Conservation (phyloP, 2,113 vertebrate species). For the Aegotheles bennettii region DNA sequence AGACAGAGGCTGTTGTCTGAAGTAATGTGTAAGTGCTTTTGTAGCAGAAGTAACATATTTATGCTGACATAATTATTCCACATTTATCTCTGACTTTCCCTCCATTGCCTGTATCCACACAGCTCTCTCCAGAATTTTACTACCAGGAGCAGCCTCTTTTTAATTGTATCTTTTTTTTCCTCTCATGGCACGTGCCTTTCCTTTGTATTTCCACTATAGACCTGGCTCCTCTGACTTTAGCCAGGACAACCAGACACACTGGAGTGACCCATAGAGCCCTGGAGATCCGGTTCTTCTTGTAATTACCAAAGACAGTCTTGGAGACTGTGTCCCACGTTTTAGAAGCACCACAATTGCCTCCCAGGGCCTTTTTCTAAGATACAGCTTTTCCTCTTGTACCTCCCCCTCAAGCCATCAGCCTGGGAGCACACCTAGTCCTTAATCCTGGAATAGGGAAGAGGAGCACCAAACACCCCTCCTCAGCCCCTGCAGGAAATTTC, state of each 20-base stretch:
- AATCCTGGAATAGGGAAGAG: rapidly evolving
- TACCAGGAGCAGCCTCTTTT: neutral
- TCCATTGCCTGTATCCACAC: neutral
- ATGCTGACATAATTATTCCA: neutral
- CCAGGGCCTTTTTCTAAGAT: rapidly evolving
- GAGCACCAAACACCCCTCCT: rapidly evolving
- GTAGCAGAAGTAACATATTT: neutral
- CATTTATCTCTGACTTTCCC: neutral
- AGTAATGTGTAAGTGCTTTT: neutral
- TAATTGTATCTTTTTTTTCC: too few relatives aligned
- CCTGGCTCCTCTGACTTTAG: neutral
- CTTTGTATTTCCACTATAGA: rapidly evolving
- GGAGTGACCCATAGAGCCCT: neutral
- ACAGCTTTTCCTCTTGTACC: rapidly evolving
- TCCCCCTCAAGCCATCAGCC: neutral
- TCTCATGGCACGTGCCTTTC: neutral
- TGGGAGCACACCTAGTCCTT: rapidly evolving
- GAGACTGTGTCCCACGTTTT: neutral
- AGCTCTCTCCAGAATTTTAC: neutral
- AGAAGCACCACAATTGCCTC: neutral
- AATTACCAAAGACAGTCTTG: too few relatives aligned
- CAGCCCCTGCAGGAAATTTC: rapidly evolving
- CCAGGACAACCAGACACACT: neutral
- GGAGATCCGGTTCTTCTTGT: neutral
- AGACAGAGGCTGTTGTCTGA: neutral